Evolutionary conservation across 2,113 vertebrate genomes (phyloP).

Genomic region (Clarias gariepinus): DNA sequence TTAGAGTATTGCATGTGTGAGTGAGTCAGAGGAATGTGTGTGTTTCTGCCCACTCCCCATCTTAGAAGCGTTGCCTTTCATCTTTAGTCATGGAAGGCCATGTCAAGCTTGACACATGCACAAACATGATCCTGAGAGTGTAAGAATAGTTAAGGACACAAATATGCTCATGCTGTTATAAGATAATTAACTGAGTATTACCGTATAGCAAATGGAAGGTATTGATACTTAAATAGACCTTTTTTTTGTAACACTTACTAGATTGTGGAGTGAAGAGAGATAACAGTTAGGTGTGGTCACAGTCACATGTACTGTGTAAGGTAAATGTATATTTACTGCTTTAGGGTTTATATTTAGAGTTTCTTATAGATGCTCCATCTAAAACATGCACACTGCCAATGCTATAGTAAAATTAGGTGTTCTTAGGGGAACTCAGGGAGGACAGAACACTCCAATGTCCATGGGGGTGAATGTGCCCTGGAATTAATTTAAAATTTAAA

Average conservation of each 20-base stretch:
- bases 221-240: not conserved
- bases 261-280: not conserved
- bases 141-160: not conserved
- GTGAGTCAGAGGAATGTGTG: not conserved
- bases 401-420: not conserved
- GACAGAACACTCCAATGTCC: too few relatives aligned
- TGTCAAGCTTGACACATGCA: slow-evolving; percentile 20
- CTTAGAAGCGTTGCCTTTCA: slow-evolving; percentile 20
- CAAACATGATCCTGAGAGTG: slow-evolving; percentile 21
- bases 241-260: not conserved
- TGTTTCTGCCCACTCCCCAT: not conserved
- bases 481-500: not conserved
- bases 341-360: not conserved
- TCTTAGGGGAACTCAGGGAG: too few relatives aligned
- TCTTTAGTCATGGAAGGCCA: slow-evolving; percentile 2
- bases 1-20: not conserved
- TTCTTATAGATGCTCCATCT: not conserved
- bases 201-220: not conserved
- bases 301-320: too few relatives aligned
- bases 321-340: too few relatives aligned
- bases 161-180: not conserved
- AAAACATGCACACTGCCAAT: not conserved
- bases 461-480: not conserved
- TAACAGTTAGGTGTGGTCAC: too few relatives aligned
- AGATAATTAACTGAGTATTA: not conserved